Base-by-base conservation (phyloP, 2,888 invertebrate genomes). In the Ecliptopera silaceata region DNA sequence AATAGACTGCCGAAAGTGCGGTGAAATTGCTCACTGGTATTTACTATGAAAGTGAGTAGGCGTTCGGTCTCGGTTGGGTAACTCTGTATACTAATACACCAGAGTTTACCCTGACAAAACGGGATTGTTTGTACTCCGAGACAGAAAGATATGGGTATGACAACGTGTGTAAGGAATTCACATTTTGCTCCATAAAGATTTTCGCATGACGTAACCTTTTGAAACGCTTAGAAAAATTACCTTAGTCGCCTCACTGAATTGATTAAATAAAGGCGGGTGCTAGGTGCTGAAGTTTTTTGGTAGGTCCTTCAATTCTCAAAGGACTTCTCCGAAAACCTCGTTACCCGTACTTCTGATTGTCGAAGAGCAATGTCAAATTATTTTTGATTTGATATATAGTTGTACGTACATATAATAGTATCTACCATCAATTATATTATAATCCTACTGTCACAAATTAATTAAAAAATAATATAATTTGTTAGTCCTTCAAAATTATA, bases 101-200 rank as follows among this genome's bases (percentile, higher is more conserved):
- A n/a, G 34, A 50, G 44, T 39, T 34, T 22, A 20, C 12, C 26
- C 20, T 47, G 46, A 47, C 32, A 22, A 46, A 60, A 56, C 56
- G 56, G 48, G 56, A 55, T 58, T 64, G 61, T 61, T 61, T 52
- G 57, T 60, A 60, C 44, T 61, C 56, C 31, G 56, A 63, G 51
- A 53, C 49, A 52, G n/a, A n/a, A 38, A 64, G 63, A 64, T 56
- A 60, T 56, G 59, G 47, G 45, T 36, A 55, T 56, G 51, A 56
- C 47, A 44, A 46, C 41, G 51, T 42, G 46, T 49, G 51, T 60
- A 34, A 42, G 31, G 41, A 50, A 45, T 48, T 29, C 46, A 2
- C 15, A 49, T 15, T 39, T 43, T 57, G 12, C 20, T 44, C 8
- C 38, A 43, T 54, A 26, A 26, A 44, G 39, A 56, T 44, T 55